These are phyloP conservation scores for Stenoptilia bipunctidactyla DNA, from an alignment of 2,888 invertebrate species.

Conservation along the genomic window DNA sequence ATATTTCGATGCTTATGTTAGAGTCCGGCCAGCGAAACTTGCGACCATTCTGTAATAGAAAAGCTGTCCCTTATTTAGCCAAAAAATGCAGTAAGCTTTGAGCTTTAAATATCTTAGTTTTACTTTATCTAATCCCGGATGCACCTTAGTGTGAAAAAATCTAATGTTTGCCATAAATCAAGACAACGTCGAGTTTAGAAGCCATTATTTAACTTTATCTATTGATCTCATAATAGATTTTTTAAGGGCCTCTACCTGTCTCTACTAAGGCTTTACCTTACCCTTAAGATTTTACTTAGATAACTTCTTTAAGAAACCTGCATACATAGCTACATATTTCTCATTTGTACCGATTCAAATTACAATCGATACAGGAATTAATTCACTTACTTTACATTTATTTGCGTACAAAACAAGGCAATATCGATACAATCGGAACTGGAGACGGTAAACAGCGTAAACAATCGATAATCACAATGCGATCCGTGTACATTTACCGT, in stretches of 20 bases:
- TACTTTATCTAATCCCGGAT: too few species aligned
- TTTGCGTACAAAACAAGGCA: conserved; percentile 12
- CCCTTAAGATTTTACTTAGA: too few species aligned
- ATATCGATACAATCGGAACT: conserved; percentile 7
- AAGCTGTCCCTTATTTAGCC: too few species aligned
- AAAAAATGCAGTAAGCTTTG: too few species aligned
- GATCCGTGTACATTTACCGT: conserved; percentile 44
- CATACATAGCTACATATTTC: conserved; percentile 7
- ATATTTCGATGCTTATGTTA: too few species aligned
- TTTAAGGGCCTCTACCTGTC: too few species aligned
- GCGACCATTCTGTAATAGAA: too few species aligned
- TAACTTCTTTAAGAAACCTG: neutral
- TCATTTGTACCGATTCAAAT: conserved; percentile 17
- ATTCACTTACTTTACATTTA: neutral
- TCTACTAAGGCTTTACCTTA: too few species aligned
- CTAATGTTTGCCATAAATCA: conserved; percentile 3
- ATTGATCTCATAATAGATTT: too few species aligned
- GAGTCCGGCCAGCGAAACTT: too few species aligned
- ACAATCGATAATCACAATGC: conserved; percentile 39
- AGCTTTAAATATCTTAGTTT: conserved; percentile 14
- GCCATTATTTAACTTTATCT: too few species aligned
- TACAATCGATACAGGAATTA: neutral
- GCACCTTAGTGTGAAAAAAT: conserved; percentile 5
- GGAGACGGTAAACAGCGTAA: conserved; percentile 36
- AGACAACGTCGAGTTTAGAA: too few species aligned